Percentiles rank a stretch among this genome's conserved stretches.
phyloP scores from a whole-genome alignment of 2,888 invertebrate species.

The Mystacides longicornis region DNA sequence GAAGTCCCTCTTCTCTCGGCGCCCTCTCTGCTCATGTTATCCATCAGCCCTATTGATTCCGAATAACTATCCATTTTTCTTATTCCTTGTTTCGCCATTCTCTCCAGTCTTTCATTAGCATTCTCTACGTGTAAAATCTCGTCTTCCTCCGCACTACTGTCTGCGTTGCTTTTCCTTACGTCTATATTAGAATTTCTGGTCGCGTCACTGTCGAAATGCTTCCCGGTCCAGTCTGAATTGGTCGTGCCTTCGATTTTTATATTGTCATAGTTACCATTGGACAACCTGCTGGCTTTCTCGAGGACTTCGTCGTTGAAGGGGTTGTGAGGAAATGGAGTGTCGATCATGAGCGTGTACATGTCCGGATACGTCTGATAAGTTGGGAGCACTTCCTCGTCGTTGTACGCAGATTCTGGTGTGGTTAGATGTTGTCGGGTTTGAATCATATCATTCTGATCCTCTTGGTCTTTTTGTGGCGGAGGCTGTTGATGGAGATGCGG shows the following conservation, averaged over 20 bases:
- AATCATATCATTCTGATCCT: slow-evolving; percentile 2
- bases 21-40: slow-evolving; percentile 6
- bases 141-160: not conserved
- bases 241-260: not conserved
- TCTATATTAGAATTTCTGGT: slow-evolving; percentile 1
- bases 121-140: not conserved
- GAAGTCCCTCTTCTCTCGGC: slow-evolving; percentile 3
- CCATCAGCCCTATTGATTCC: not conserved
- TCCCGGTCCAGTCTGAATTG: not conserved
- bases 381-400: not conserved
- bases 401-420: not conserved
- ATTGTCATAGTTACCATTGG: slow-evolving; percentile 8
- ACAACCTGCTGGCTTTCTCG: slow-evolving; percentile 8
- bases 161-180: not conserved
- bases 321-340: not conserved
- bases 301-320: slow-evolving; percentile 5
- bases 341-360: not conserved
- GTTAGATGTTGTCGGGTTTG: not conserved
- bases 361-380: slow-evolving; percentile 1
- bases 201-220: not conserved
- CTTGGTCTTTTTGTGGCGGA: not conserved
- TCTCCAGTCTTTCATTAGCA: slow-evolving; percentile 10
- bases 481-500: not conserved
- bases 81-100: slow-evolving; percentile 7
- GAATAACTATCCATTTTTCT: not conserved